phyloP scores from a whole-genome alignment of 2,888 invertebrate genomes.

The Philhelius pedissequus region DNA sequence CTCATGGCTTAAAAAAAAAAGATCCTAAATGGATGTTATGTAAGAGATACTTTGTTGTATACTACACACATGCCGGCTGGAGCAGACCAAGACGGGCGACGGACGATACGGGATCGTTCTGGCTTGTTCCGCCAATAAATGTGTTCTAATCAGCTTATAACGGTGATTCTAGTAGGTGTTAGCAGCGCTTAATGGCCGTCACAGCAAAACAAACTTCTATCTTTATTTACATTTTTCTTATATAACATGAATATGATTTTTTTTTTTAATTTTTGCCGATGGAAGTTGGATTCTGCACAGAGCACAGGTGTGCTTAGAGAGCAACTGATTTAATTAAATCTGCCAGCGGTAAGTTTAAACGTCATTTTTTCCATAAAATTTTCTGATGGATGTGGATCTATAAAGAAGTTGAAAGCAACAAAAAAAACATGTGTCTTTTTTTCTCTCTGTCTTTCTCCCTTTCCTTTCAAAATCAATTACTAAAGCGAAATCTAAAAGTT shows the following conservation, averaged over 20 bases:
- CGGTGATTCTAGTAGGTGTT: conserved; percentile 51
- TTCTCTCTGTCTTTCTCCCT: conserved; percentile 1
- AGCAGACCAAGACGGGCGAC: too few relatives aligned
- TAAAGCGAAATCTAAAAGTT: conserved; percentile 36
- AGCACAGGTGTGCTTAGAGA: not conserved
- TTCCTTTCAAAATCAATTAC: conserved; percentile 45
- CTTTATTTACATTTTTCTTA: not conserved
- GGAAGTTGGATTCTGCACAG: not conserved
- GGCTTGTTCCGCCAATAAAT: conserved; percentile 13
- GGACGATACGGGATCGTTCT: not conserved
- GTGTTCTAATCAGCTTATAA: conserved; percentile 58
- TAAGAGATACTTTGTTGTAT: conserved; percentile 19
- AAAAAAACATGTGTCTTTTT: not conserved
- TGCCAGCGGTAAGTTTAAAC: conserved; percentile 43
- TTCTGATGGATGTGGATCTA: conserved; percentile 28
- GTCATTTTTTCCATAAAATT: conserved; percentile 18
- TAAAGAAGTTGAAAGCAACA: conserved; percentile 17
- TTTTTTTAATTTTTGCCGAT: not conserved
- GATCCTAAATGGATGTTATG: conserved; percentile 8
- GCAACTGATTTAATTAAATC: conserved; percentile 55
- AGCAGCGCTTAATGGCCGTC: conserved; percentile 38
- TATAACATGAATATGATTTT: not conserved
- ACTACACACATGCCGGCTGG: not conserved
- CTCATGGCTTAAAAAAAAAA: not conserved
- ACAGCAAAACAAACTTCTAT: conserved; percentile 26